A percentile compares a stretch with the other conserved stretches of the same genome.
Evolutionary conservation across 2,113 vertebrate species (phyloP).

Genomic region (Rhizomys pruinosus): DNA sequence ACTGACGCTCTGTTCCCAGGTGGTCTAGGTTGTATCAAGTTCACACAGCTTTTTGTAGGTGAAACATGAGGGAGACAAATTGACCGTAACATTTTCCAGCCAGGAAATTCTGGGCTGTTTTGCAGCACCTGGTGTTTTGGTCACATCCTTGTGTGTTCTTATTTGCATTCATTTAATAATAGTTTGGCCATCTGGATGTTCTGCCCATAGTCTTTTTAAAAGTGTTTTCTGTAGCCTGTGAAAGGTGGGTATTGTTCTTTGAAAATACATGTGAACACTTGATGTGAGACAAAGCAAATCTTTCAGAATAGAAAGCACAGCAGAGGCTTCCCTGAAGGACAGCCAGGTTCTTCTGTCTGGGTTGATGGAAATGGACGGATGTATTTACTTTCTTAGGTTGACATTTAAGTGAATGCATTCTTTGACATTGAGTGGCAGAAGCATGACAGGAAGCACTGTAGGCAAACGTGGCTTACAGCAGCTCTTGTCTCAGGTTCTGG

Average conservation of each 20-base stretch:
- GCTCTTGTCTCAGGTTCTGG: neutral
- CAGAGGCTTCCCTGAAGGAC: neutral
- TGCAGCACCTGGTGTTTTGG: neutral
- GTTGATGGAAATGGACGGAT: constrained; percentile 38
- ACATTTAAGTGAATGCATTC: constrained; percentile 46
- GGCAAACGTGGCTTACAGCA: neutral
- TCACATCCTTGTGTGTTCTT: neutral
- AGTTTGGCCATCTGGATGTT: neutral
- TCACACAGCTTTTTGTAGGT: neutral
- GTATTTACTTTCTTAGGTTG: constrained; percentile 64
- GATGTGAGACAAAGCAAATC: constrained; percentile 16
- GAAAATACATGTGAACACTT: neutral
- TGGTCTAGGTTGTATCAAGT: too few relatives aligned
- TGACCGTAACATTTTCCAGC: constrained; percentile 10
- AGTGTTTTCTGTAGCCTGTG: neutral
- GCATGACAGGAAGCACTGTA: neutral
- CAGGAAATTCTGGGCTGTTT: constrained; percentile 16
- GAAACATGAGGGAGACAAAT: neutral
- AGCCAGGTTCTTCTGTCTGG: constrained; percentile 3
- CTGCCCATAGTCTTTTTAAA: neutral
- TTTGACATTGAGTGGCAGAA: neutral
- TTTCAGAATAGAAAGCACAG: constrained; percentile 13
- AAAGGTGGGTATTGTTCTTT: constrained; percentile 39
- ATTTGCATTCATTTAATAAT: constrained; percentile 22
- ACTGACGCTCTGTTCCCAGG: too few relatives aligned